Evolutionary conservation across 1,140 invertebrate genomes (phyloP), one percentile per base, ranked within the genome.

Genomic region (Eumeta japonica): DNA sequence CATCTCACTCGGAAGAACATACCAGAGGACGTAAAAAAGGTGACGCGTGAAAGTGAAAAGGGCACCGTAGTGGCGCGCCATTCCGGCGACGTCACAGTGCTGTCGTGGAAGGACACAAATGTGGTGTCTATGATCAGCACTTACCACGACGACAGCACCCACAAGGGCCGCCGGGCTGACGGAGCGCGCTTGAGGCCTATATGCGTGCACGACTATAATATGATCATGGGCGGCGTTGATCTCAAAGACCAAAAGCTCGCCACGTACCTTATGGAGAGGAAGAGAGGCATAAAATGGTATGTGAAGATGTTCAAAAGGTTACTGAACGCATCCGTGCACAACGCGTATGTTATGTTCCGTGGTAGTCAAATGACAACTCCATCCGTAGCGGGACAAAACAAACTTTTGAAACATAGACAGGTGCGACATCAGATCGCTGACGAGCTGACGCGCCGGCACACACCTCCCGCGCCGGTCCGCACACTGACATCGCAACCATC

Each of bases 211-310:
- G 36, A 49, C 14, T 60, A 60, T 36, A 59, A 53, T 35, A 55
- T 46, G 36, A 41, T 39, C 33, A 58, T 57, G 51, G 52, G 45
- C 10, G 52, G 51, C 2, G 52, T 55, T 2, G 51, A 59, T 43
- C 9, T 40, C 0, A 45, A 48, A 40, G 56, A 59, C 39, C 56
- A 60, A 28, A 43, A 34, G n/a, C 34, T 52, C 0, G 41, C 40
- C 1, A 39, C 38, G 31, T 52, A 49, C 19, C 18, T 41, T 1
- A 35, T 52, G 12, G 50, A 52, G 16, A 17, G 43, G 1, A 50
- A 44, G 37, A n/a, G 41, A 3, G 41, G 38, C 2, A 9, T 34
- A 2, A 52, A 46, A 27, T 50, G 47, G 50, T 50, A 50, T 24
- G 35, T 47, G 2, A 52, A 51, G 35, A 30, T 47, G 5, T 50